Base-by-base conservation (phyloP, 1,140 invertebrate genomes). In the silkworm (Bombyx mori) region DNA sequence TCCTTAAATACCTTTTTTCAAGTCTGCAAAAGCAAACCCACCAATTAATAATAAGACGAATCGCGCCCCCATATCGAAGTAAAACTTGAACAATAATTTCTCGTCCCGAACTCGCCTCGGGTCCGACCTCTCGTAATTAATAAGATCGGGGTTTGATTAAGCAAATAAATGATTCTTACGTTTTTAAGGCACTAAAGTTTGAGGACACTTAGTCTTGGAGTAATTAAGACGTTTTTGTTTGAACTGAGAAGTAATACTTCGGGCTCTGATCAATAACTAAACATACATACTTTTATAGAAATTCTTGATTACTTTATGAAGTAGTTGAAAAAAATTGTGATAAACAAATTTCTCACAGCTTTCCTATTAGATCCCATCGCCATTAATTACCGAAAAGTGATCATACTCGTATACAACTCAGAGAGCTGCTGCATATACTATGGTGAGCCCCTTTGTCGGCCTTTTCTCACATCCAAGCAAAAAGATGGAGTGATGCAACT, bases 141-240 rank as follows among this genome's bases (percentile, higher is more conserved):
- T 51, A 51, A 22, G 50, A 51, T 51, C 42, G 50, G 50, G 8
- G 22, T 51, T 51, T 51, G 50, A 51, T 51, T 51, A 51, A 51
- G 50, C 18, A 51, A 51, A 51, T 51, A 51, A 51, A 51, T 51
- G 50, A 51, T 51, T 51, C 50, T 51, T 51, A 51, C 50, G 42
- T 22, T 51, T 51, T 51, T 51, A 51, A 51, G 42, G 50, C 42
- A 51, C 42, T 22, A 51, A 51, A 51, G 50, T 51, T 51, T 35
- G 50, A 35, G 26, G 26, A 35, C 26, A 35, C 26, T 35, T 35
- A 35, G 26, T 35, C 42, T 51, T 51, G 18, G 45, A 51, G 50
- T 51, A 22, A 35, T 3, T 22, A 35, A 35, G 42, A 26, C 42
- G 22, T 26, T 51, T 51, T 51, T 51, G 50, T 35, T 7, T 51